Base-by-base conservation (phyloP, 2,888 invertebrate genomes). In the Syrphus vitripennis region DNA sequence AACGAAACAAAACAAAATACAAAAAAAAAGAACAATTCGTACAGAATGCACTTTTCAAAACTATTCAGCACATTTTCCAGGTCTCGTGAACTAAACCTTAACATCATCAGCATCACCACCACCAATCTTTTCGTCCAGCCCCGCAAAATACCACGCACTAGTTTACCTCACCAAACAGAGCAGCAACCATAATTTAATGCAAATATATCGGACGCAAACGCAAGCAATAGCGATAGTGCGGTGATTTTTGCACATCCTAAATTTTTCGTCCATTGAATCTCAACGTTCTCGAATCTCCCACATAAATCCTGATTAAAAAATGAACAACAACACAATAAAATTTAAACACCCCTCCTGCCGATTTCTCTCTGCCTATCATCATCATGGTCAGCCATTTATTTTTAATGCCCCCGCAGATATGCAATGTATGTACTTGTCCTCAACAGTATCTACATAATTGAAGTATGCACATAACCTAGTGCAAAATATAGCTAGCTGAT, bases 151-250 rank as follows among this genome's bases (percentile, higher is more conserved):
- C 31, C 21, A 55, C 34, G 29, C 55, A 34, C 53, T 76, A n/a
- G n/a, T n/a, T n/a, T n/a, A n/a, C n/a, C 70, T 57, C 50, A 40
- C 34, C 61, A 57, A 61, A 61, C 24, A 26, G 55, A n/a, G 37
- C 63, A 71, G 45, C 83, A 79, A 83, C 79, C 83, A 79, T 83
- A 83, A 79, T 83, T 74, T 78, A 83, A 83, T 83, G 69, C 74
- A 78, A 79, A 78, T 79, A 78, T 79, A 78, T 74, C 69, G 55
- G 70, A 79, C 37, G n/a, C 48, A 57, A n/a, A 21, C 9, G 61
- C 34, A 37, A 40, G 34, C 26, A 24, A 53, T n/a, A 21, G 42
- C 29, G 21, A 24, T 40, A 31, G 45, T 19, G 63, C 40, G 42
- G 7, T 40, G 37, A 16, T 24, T n/a, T 57, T 16, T 63, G 71